Conservation (phyloP, 2,113 vertebrate species). For the Poeciliopsis prolifica region DNA sequence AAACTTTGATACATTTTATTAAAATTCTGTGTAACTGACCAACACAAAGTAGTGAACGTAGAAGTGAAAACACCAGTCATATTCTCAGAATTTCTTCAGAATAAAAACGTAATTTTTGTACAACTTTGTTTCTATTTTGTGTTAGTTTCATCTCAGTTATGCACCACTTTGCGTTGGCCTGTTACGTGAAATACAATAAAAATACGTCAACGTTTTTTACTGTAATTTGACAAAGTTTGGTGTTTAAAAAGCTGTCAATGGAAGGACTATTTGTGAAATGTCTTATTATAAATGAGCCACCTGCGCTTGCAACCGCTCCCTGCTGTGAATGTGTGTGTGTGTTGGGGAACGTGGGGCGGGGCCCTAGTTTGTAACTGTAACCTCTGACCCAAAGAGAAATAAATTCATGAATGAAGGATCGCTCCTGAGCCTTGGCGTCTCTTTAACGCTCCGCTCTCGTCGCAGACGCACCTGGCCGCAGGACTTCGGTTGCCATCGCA, state of each 20-base stretch:
- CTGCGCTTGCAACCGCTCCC: slow-evolving; percentile 27
- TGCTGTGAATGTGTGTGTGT: slow-evolving; percentile 8
- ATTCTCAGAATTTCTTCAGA: background rate
- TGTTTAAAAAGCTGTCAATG: slow-evolving; percentile 22
- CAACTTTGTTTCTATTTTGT: background rate
- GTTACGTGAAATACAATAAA: background rate
- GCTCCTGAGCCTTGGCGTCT: slow-evolving; percentile 25
- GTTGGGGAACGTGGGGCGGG: slow-evolving; percentile 25
- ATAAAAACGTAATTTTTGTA: background rate
- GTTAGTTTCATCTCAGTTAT: background rate
- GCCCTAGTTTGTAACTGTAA: slow-evolving; percentile 56
- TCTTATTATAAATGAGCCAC: slow-evolving; percentile 32
- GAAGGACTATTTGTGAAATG: slow-evolving; percentile 20
- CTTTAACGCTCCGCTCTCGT: slow-evolving; percentile 45
- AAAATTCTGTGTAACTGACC: background rate
- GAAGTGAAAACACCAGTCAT: background rate
- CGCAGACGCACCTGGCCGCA: slow-evolving; percentile 64
- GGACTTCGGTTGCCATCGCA: slow-evolving; percentile 73
- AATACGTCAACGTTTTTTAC: background rate
- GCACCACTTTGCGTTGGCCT: background rate
- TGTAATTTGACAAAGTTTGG: background rate
- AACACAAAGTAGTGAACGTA: background rate
- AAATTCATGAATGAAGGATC: slow-evolving; percentile 67
- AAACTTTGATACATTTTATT: background rate
- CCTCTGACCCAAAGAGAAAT: slow-evolving; percentile 69